Evolutionary conservation across 2,113 vertebrate species (phyloP), one percentile per base, ranked within the genome.

Genomic region (Rhineura floridana): DNA sequence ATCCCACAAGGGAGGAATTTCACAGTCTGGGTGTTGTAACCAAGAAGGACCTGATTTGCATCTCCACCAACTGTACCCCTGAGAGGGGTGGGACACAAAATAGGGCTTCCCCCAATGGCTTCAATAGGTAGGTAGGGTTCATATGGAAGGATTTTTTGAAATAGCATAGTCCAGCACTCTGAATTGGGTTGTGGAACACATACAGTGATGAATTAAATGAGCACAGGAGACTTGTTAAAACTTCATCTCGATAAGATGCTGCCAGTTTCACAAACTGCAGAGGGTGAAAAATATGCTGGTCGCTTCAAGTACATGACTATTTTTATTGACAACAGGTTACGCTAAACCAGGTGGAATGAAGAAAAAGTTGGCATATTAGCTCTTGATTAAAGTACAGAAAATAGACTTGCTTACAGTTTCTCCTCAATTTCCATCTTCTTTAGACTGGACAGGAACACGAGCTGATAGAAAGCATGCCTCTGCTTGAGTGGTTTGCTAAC

Each of bases 401-500:
- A 59, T n/a, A 48, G 33, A 46, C 28, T 65, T 76, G 4, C 69
- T 2, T 48, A 89, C 30, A 15, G 0, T 17, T 36, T 75, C 9
- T 30, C 84, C 59, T 70, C 13, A 77, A 48, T 88, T 1, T 46
- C 10, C 11, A 25, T 4, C 19, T 76, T 33, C 73, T 83, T 0
- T 82, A 99, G 99, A 99, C 98, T 80, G 99, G 99, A 92, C 98
- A 99, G 95, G 99, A 99, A 94, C 99, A 99, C 0, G 99, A 99
- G 94, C 96, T 99, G 94, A 98, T 99, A 85, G 99, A 99, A 96
- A 99, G 98, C 94, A 99, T 99, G 98, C 99, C 99, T n/a, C 96
- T 99, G 90, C 96, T 99, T 95, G 99, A 99, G 94, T 99, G 99
- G 99, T 99, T 99, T 96, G 99, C 99, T 89, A 99, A 99, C 94